Conservation (phyloP, 2,113 vertebrate genomes). For the Emydocephalus ijimae region DNA sequence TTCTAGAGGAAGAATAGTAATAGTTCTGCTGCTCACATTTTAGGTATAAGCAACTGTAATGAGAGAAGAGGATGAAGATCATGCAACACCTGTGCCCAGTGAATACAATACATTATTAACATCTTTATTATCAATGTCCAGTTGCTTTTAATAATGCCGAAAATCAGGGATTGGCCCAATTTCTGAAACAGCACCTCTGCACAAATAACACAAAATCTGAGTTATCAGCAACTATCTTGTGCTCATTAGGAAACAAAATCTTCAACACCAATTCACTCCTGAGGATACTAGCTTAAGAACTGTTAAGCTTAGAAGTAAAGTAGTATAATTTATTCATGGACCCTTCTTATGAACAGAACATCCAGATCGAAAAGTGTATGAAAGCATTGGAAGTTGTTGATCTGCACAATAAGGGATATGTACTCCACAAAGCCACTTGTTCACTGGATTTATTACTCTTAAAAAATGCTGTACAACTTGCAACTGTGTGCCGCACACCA, state of each 20-base stretch:
- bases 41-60: not conserved
- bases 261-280: not conserved
- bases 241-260: not conserved
- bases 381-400: not conserved
- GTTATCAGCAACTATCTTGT: not conserved
- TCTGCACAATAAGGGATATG: not conserved
- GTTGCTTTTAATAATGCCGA: conserved; percentile 8
- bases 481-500: not conserved
- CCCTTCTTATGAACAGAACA: not conserved
- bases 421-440: not conserved
- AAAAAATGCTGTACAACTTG: not conserved
- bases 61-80: not conserved
- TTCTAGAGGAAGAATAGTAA: not conserved
- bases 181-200: not conserved
- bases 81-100: not conserved
- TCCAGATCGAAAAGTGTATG: not conserved
- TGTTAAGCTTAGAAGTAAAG: not conserved
- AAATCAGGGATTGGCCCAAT: conserved; percentile 12
- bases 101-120: not conserved
- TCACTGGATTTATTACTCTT: not conserved
- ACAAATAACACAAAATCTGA: not conserved
- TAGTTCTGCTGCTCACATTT: not conserved
- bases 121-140: not conserved
- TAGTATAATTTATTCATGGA: not conserved
- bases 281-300: not conserved